Evolutionary conservation across 2,888 invertebrate genomes (phyloP).

Genomic region (Embidobia sp.): DNA sequence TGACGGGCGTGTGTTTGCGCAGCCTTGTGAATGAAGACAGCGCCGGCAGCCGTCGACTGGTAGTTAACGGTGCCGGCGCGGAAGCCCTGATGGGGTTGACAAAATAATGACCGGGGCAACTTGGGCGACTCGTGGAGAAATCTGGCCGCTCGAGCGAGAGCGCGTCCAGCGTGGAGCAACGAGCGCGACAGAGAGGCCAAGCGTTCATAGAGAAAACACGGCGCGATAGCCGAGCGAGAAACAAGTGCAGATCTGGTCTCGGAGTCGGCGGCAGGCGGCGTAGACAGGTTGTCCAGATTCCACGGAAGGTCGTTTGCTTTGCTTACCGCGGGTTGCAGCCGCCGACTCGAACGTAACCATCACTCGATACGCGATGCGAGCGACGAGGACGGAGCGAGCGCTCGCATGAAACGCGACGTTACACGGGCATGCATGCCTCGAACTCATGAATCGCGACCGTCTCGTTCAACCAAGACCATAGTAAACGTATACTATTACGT

Average conservation of each 20-base stretch:
- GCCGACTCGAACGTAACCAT: constrained; percentile 63
- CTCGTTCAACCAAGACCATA: constrained; percentile 59
- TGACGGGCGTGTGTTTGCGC: constrained; percentile 53
- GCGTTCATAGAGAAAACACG: constrained; percentile 60
- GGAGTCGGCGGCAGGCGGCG: constrained; percentile 73
- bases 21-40: constrained; percentile 38
- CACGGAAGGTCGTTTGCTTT: constrained; percentile 82
- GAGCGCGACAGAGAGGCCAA: constrained; percentile 55
- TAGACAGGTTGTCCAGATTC: constrained; percentile 82
- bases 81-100: constrained; percentile 56
- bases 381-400: constrained; percentile 40
- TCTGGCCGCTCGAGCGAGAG: constrained; percentile 2
- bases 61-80: constrained; percentile 51
- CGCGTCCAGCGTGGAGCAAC: not conserved
- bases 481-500: constrained; percentile 64
- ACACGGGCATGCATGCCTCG: constrained; percentile 56
- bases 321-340: constrained; percentile 78
- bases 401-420: constrained; percentile 46
- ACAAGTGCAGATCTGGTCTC: constrained; percentile 76
- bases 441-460: constrained; percentile 64
- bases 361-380: constrained; percentile 60
- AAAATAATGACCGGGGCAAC: constrained; percentile 60
- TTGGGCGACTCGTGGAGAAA: constrained; percentile 15
- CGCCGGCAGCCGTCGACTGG: constrained; percentile 21
- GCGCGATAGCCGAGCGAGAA: constrained; percentile 67